Evolutionary conservation across 1,140 invertebrate genomes (phyloP), one percentile per base, ranked within the genome.

Genomic region (Nasonia longicornis): DNA sequence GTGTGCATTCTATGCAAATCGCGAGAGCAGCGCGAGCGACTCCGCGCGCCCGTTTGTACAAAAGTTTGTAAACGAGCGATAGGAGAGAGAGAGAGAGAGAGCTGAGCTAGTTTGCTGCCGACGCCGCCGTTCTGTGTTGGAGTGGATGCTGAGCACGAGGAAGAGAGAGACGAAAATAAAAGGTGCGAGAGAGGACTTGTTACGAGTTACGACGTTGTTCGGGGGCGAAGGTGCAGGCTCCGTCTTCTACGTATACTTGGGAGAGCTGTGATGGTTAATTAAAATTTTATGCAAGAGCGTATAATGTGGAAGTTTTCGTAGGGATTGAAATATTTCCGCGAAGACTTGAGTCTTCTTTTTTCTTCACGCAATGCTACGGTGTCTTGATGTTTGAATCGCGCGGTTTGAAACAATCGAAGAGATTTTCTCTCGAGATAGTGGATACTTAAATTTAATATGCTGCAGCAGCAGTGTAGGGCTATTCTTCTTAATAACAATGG

Each of bases 21-120:
- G 75, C 63, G 74, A 14, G 16, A 74, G 35, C 31, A 35, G 31
- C 31, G 31, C 75, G 75, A 75, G 75, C 75, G 63, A 69, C 75
- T 78, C 58, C 16, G 42, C 66, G 29, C 31, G 77, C 29, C 52
- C 42, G 76, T 63, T 69, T 48, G 76, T 66, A 64, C 64, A 79
- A 79, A 79, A 79, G 69, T 79, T 79, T 72, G 69, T 71, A 64
- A 79, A 73, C 77, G 72, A 79, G 72, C 67, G 52, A 79, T 72
- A 20, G 70, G 26, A 79, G 22, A 14, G 8, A 42, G 64, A 35
- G 8, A 58, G 16, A 38, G 31, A 38, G 20, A 48, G 45, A 58
- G 52, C 20, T 58, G 52, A 58, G 52, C 52, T 58, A 58, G 52
- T 58, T 58, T 58, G 52, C 52, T 20, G 52, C 20, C 20, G 52